These are phyloP conservation scores for Nomada ruficornis DNA, from an alignment of 2,888 invertebrate species.

Conservation along the genomic window DNA sequence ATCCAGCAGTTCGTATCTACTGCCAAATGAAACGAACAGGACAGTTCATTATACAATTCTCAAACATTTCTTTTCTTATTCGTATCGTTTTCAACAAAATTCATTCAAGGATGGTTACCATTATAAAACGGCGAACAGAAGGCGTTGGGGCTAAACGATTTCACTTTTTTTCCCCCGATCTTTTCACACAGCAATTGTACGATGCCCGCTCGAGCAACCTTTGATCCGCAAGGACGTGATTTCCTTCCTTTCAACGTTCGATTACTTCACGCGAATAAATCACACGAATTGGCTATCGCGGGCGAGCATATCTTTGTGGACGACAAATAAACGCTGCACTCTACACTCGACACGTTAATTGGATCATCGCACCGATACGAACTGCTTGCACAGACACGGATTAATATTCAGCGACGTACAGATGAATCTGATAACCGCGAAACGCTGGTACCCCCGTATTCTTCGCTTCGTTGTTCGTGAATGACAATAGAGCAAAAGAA, in stretches of 20 bases:
- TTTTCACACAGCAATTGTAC: constrained; percentile 7
- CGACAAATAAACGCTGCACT: constrained; percentile 35
- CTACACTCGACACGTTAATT: constrained; percentile 34
- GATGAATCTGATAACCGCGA: constrained; percentile 16
- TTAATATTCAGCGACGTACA: not conserved
- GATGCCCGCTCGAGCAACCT: not conserved
- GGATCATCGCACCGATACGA: constrained; percentile 33
- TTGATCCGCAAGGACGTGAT: constrained; percentile 42
- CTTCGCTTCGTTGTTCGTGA: constrained; percentile 7
- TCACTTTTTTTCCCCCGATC: constrained; percentile 18
- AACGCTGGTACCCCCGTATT: constrained; percentile 8
- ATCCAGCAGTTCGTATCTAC: not conserved
- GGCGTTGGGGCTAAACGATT: not conserved
- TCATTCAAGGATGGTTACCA: not conserved
- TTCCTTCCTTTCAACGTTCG: constrained; percentile 39
- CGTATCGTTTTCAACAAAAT: not conserved
- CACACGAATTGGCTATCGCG: constrained; percentile 26
- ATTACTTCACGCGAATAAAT: constrained; percentile 44
- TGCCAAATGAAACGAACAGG: too few species aligned
- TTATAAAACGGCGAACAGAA: not conserved
- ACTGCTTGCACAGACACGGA: too few species aligned
- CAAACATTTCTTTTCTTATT: not conserved
- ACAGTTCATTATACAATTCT: not conserved
- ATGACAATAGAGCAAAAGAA: constrained; percentile 14
- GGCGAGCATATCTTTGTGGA: constrained; percentile 25